Evolutionary conservation across 2,113 vertebrate species (phyloP).

Genomic region (Dipodomys merriami): DNA sequence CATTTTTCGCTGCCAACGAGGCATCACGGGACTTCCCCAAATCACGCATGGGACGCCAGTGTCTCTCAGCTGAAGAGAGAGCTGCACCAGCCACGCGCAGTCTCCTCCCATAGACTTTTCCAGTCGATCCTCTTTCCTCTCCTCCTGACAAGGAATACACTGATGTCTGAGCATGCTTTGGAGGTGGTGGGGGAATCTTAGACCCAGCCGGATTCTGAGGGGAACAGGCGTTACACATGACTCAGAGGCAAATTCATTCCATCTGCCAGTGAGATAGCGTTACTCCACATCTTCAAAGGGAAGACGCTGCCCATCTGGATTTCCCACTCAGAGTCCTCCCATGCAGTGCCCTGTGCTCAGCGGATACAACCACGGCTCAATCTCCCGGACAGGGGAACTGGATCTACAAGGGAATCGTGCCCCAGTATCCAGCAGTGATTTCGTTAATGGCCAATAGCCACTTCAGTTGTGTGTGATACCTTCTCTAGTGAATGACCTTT

Average conservation of each 20-base stretch:
- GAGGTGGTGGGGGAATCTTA: no score
- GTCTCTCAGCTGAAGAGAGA: background rate
- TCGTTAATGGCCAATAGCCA: background rate
- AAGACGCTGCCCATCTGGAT: rapidly evolving
- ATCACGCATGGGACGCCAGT: background rate
- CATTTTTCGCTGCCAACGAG: conserved; percentile 30
- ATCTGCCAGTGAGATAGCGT: rapidly evolving
- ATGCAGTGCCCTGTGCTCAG: background rate
- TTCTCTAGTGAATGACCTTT: background rate
- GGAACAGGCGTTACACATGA: rapidly evolving
- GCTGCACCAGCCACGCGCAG: background rate
- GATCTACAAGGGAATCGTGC: no score
- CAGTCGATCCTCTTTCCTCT: background rate
- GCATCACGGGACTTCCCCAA: conserved; percentile 40
- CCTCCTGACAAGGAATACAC: background rate
- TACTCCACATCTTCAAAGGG: background rate
- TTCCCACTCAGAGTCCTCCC: rapidly evolving
- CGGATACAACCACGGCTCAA: rapidly evolving
- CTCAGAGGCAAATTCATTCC: rapidly evolving
- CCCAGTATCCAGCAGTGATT: rapidly evolving
- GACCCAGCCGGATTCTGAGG: background rate
- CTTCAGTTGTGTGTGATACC: rapidly evolving
- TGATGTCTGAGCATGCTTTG: background rate
- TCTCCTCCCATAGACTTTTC: background rate
- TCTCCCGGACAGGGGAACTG: no score